Conservation (phyloP, 1,140 invertebrate genomes). For the Lepidurus apus region DNA sequence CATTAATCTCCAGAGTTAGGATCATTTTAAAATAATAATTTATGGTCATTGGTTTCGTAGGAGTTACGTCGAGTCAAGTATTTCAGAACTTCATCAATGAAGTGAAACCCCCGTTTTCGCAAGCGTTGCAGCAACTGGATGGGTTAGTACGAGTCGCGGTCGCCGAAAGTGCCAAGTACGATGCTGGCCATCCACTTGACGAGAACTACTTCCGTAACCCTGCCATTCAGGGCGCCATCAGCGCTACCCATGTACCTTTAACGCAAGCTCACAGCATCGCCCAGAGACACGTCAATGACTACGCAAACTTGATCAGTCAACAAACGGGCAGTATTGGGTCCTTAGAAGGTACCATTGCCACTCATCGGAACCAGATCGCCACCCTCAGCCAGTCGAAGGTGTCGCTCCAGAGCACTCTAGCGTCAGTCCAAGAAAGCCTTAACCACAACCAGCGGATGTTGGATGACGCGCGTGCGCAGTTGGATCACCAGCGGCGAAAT, state of each 20-base stretch:
- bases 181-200: background rate
- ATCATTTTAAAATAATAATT: background rate
- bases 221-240: constrained; percentile 16
- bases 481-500: background rate
- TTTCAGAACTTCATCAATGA: constrained; percentile 29
- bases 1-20: background rate
- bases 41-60: background rate
- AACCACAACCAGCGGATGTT: constrained; percentile 24
- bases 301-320: constrained; percentile 11
- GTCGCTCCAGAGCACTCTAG: constrained; percentile 10
- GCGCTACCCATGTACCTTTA: background rate
- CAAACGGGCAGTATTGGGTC: background rate
- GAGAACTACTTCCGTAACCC: constrained; percentile 24
- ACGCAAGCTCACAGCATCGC: constrained; percentile 1
- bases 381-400: background rate
- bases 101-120: constrained; percentile 24
- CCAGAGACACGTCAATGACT: constrained; percentile 24
- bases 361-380: background rate
- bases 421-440: constrained; percentile 24
- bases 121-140: constrained; percentile 14
- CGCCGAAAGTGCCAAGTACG: background rate
- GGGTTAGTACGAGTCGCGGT: background rate
- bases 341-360: constrained; percentile 1
- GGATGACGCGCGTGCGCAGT: background rate
- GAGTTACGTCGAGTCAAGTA: background rate